Conservation (phyloP, 2,797 vertebrate genomes). For the Brachymystax lenok region DNA sequence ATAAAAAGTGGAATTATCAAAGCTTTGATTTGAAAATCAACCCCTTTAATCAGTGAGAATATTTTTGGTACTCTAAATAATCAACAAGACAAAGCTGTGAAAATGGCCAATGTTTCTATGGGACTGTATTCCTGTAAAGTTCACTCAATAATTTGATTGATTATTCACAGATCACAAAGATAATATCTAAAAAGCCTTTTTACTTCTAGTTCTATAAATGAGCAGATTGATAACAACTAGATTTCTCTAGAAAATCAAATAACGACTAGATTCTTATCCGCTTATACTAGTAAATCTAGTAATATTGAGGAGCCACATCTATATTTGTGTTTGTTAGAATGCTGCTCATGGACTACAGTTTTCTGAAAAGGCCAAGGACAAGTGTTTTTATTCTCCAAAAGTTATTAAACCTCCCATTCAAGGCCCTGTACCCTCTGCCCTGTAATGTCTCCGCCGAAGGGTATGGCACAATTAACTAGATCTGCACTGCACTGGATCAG, state of each 20-base stretch:
- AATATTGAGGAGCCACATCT: no score
- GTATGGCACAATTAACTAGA: constrained; percentile 48
- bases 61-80: constrained; percentile 23
- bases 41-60: constrained; percentile 16
- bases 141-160: neutral
- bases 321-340: neutral
- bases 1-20: neutral
- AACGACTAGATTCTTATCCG: no score
- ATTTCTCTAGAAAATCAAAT: no score
- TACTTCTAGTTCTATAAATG: no score
- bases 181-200: no score
- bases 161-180: neutral
- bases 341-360: neutral
- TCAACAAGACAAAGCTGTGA: neutral
- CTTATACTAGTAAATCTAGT: no score
- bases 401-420: constrained; percentile 42
- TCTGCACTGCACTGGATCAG: constrained; percentile 46
- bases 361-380: constrained; percentile 10
- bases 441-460: constrained; percentile 48
- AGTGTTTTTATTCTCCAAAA: constrained; percentile 40
- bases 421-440: constrained; percentile 40
- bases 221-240: no score
- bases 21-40: constrained; percentile 25
- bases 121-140: neutral
- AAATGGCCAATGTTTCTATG: neutral